Evolutionary conservation across 2,888 invertebrate genomes (phyloP), one percentile per base, ranked within the genome.

Genomic region (Cataglyphis altisquamis): DNA sequence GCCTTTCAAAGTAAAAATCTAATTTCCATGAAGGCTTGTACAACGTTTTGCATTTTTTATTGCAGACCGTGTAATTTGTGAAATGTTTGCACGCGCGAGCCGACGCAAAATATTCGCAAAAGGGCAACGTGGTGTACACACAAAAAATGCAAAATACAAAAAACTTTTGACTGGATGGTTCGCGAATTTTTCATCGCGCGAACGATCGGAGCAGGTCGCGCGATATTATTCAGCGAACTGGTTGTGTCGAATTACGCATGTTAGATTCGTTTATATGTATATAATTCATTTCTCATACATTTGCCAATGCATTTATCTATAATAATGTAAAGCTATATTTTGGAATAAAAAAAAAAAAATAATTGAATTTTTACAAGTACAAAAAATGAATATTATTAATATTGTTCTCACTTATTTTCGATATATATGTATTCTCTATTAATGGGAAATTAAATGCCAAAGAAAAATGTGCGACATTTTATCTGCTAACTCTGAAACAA

Each of bases 21-120:
- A 80, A 80, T 80, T 80, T 80, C 72, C 78, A 80, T 72, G 78
- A 72, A 32, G 78, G 45, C 72, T 60, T 36, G 78, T 72, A 72
- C 78, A 70, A 45, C 72, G 78, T 72, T 80, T 80, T 80, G 60
- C 78, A 80, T 80, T 80, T 80, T 80, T 80, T 80, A 80, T 80
- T 80, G 78, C 78, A 80, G 78, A 41, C 78, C 78, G 45, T 60
- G 72, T 80, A 80, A 80, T 80, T 80, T 72, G 78, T 60, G 78
- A 80, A 72, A 80, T 80, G 78, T 80, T 80, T 80, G 78, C 78
- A 72, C 45, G 72, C 78, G 78, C 72, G 45, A 72, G 45, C 72
- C 78, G 78, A 72, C 60, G 72, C 60, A 25, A 36, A 80, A 80
- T 80, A 80, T 72, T 72, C 78, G 78, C 45, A 60, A 80, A 80